A percentile compares a stretch with the other conserved stretches of the same genome.
phyloP scores from a whole-genome alignment of 2,888 invertebrate species.

The Drosophila maculinotata region DNA sequence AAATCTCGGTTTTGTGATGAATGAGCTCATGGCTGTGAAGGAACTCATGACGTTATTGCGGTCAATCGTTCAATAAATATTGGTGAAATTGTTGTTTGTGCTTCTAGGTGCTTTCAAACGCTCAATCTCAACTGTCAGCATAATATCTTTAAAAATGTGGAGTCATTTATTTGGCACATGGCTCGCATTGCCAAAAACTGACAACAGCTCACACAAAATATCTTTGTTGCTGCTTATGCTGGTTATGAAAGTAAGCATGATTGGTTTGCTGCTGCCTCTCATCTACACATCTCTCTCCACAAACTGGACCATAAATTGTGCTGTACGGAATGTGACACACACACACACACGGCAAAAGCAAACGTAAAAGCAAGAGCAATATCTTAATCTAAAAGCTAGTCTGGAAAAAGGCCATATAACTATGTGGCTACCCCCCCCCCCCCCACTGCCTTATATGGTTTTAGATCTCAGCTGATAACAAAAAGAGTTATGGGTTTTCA shows the following conservation, averaged over 20 bases:
- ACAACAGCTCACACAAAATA: conserved; percentile 41
- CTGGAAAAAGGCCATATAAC: conserved; percentile 18
- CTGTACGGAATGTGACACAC: conserved; percentile 43
- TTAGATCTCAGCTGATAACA: conserved; percentile 62
- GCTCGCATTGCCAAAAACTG: conserved; percentile 62
- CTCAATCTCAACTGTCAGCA: conserved; percentile 68
- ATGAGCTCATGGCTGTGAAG: conserved; percentile 60
- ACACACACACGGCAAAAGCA: neutral
- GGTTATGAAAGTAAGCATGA: conserved; percentile 47
- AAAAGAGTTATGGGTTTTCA: conserved; percentile 64
- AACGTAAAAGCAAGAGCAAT: conserved; percentile 3
- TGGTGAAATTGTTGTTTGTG: conserved; percentile 27
- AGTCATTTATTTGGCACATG: conserved; percentile 74
- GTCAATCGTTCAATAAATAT: conserved; percentile 57
- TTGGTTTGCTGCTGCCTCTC: conserved; percentile 27
- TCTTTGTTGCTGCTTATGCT: conserved; percentile 36
- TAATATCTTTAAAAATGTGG: conserved; percentile 74
- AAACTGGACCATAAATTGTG: conserved; percentile 45
- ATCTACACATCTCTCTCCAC: neutral
- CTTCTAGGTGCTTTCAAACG: neutral
- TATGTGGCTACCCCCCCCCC: neutral
- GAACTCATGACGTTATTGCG: conserved; percentile 68
- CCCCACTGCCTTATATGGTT: conserved; percentile 23
- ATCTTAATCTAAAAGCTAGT: conserved; percentile 15
- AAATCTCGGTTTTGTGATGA: conserved; percentile 43